Base-by-base conservation (phyloP, 2,888 invertebrate genomes). In the Epistrophe grossulariae region DNA sequence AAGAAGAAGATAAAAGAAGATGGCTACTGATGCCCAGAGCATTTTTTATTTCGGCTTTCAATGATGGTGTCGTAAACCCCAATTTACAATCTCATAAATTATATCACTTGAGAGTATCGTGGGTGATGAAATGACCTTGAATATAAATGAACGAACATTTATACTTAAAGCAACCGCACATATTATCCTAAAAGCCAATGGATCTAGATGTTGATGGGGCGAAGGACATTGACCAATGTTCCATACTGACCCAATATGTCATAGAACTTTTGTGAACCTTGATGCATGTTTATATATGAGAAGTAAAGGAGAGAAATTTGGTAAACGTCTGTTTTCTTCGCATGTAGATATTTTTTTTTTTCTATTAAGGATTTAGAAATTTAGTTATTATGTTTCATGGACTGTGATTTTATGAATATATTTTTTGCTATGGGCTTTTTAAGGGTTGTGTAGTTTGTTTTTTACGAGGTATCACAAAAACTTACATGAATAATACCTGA, bases 51-150 rank as follows among this genome's bases (percentile, higher is more conserved):
- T 78, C 43, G 80, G 62, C 62, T 74, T 76, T 70, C 70, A 71
- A 78, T 31, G 78, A 73, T 74, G 71, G 19, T 74, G 78, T 85
- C 81, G 78, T 78, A 85, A 78, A 73, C 62, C 77, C 70, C 78
- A 85, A 81, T 81, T 81, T 74, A 78, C 78, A 78, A 73, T 74
- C 81, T 57, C 68, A 78, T 85, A 85, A 81, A 73, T 78, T 81
- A 71, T 70, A 78, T 85, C 70, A 60, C 71, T 73, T 66, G 50
- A 64, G 50, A 64, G 62, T 64, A 50, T 81, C 24, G 62, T 68
- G 68, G 62, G 60, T 40, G 77, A 77, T 73, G 77, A 73, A 70
- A 73, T 81, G 62, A 81, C 73, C 73, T 85, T 85, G 85, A 81
- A 81, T 81, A 81, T 74, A 85, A 78, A 85, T 80, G 79, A 79